Conservation (phyloP, 2,888 invertebrate species). For the Synanthedon vespiformis region DNA sequence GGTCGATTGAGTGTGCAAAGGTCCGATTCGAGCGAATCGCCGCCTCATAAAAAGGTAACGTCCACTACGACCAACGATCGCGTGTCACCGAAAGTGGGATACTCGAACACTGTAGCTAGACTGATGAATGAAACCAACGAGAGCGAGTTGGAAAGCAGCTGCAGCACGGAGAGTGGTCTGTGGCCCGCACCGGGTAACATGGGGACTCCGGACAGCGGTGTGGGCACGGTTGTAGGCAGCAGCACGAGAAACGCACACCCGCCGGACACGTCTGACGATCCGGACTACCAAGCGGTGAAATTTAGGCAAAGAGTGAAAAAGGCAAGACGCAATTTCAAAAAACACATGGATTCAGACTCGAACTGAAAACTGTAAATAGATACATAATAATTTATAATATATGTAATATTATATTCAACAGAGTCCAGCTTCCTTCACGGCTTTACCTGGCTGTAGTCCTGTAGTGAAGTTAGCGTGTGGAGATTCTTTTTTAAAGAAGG, state of each 20-base stretch:
- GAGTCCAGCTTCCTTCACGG: too few relatives aligned
- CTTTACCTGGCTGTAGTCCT: too few relatives aligned
- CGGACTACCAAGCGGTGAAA: conserved; percentile 62
- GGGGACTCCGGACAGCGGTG: conserved; percentile 53
- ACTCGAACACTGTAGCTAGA: conserved; percentile 45
- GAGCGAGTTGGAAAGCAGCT: conserved; percentile 62
- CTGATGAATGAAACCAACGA: conserved; percentile 64
- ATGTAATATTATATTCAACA: background rate
- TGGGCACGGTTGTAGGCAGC: conserved; percentile 43
- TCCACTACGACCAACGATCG: conserved; percentile 27
- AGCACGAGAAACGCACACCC: conserved; percentile 34
- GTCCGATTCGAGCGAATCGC: conserved; percentile 56
- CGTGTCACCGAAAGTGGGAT: conserved; percentile 28
- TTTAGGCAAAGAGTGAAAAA: conserved; percentile 73
- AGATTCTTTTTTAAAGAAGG: too few relatives aligned
- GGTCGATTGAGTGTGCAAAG: conserved; percentile 27
- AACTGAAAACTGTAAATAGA: conserved; percentile 49
- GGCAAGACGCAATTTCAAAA: conserved; percentile 73
- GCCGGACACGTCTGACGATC: conserved; percentile 47
- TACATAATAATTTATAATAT: too few relatives aligned
- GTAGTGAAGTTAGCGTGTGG: too few relatives aligned
- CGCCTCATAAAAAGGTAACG: conserved; percentile 34
- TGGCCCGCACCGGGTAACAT: conserved; percentile 30
- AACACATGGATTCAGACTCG: conserved; percentile 76
- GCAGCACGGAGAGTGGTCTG: conserved; percentile 48